These are phyloP conservation scores for Apis dorsata DNA, from an alignment of 1,140 invertebrate species.

Conservation along the genomic window DNA sequence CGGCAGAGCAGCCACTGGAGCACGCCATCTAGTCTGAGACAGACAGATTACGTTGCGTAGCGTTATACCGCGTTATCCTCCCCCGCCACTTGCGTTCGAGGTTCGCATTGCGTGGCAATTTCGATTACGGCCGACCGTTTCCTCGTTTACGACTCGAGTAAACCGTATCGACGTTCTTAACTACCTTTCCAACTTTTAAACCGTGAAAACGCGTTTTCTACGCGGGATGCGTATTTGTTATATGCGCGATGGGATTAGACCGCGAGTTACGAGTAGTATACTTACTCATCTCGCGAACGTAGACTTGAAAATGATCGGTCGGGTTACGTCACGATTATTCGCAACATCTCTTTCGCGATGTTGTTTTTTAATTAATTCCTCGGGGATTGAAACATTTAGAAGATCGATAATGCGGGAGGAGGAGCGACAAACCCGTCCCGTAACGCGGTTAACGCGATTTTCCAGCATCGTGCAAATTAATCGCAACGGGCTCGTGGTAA, in stretches of 20 bases:
- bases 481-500: slow-evolving; percentile 1
- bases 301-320: too few relatives aligned
- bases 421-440: neutral
- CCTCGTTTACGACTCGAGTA: slow-evolving; percentile 47
- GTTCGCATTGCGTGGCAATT: slow-evolving; percentile 58
- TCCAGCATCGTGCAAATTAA: neutral
- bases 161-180: slow-evolving; percentile 46
- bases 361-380: neutral
- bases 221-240: neutral
- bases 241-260: too few relatives aligned
- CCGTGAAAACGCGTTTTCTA: slow-evolving; percentile 18
- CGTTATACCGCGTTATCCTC: slow-evolving; percentile 61
- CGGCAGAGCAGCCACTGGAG: slow-evolving; percentile 71
- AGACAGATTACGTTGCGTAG: slow-evolving; percentile 76
- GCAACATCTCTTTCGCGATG: neutral
- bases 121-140: slow-evolving; percentile 51
- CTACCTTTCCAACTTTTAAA: neutral
- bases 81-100: slow-evolving; percentile 46
- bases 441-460: slow-evolving; percentile 24
- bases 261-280: too few relatives aligned
- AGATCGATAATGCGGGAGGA: neutral
- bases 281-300: too few relatives aligned
- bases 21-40: slow-evolving; percentile 74
- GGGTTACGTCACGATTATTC: neutral
- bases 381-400: neutral